Base-by-base conservation (phyloP, 2,888 invertebrate genomes). In the Stegana nigrithorax region DNA sequence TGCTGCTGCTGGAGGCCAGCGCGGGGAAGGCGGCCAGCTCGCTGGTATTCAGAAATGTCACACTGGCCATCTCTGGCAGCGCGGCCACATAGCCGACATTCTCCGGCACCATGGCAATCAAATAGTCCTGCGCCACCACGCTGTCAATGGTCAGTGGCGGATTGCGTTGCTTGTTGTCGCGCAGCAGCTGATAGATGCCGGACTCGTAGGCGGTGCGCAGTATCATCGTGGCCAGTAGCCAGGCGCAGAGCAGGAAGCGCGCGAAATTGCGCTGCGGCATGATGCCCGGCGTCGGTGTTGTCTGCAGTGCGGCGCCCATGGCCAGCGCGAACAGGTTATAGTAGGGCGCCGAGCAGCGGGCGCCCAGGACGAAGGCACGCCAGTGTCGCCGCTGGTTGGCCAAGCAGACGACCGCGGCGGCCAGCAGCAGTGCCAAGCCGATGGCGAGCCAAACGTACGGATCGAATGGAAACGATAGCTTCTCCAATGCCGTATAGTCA, bases 151-250 rank as follows among this genome's bases (percentile, higher is more conserved):
- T 78, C 56, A 76, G 70, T 0, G 81, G 82, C 0, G 72, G 77
- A 73, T 78, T 68, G 21, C 72, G 71, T 14, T 75, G 79, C 3
- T 67, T 75, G 19, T 80, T 73, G 63, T 73, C 75, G 10, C 75
- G 69, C 57, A 79, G 63, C 68, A 80, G 60, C 63, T 79, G 70
- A 47, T 74, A 83, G 73, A 80, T 80, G 10, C 75, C 79, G 26
- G 82, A 74, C 62, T 84, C 83, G 57, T 84, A 84, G 47, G 78
- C 81, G 45, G 62, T 72, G 23, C 84, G 74, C 56, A 84, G 47
- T 2, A 84, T 66, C 6, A 80, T 27, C 0, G 73, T 68, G 27
- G 65, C 59, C 17, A 78, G 7, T 25, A 84, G 27, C 84, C 84
- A 84, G 0, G 75, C 65, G 6, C 69, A 45, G 2, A 84, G 53